phyloP scores from a whole-genome alignment of 2,888 invertebrate genomes.

The Caenorhabditis sp. region DNA sequence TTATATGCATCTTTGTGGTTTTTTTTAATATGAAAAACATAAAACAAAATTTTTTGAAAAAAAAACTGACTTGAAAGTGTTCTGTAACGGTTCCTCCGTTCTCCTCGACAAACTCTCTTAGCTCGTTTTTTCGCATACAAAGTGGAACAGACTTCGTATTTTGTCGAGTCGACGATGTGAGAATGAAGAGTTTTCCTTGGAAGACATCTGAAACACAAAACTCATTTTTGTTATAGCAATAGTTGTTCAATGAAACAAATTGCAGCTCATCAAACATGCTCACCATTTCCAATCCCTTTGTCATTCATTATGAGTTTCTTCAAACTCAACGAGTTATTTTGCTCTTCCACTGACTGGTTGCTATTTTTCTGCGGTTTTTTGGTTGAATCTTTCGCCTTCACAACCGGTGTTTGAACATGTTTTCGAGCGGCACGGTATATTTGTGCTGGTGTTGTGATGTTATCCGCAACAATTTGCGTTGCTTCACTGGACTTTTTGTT shows the following conservation, averaged over 20 bases:
- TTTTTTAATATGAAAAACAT: neutral
- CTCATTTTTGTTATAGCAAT: too few species aligned
- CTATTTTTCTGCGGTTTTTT: constrained; percentile 5
- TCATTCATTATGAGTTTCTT: constrained; percentile 19
- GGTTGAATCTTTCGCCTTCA: neutral
- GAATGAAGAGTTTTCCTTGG: constrained; percentile 58
- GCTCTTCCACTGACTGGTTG: neutral
- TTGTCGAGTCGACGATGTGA: constrained; percentile 66
- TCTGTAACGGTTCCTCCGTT: constrained; percentile 65
- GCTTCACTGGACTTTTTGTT: constrained; percentile 37
- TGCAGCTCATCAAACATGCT: neutral
- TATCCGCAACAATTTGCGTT: constrained; percentile 30
- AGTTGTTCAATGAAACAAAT: too few species aligned
- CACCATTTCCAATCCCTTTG: constrained; percentile 18
- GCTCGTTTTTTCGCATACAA: constrained; percentile 63
- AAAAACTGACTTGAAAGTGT: constrained; percentile 36
- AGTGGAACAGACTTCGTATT: neutral
- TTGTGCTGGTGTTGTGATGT: constrained; percentile 23
- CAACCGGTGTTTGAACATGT: neutral
- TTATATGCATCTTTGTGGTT: neutral
- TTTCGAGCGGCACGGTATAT: constrained; percentile 14
- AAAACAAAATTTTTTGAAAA: too few species aligned
- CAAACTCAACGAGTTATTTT: neutral
- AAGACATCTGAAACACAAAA: constrained; percentile 35
- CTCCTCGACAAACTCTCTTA: constrained; percentile 54